Percentiles rank a stretch among this genome's conserved stretches.
Evolutionary conservation across 2,113 vertebrate species (phyloP).

Genomic region (Acrocephalus arundinaceus): DNA sequence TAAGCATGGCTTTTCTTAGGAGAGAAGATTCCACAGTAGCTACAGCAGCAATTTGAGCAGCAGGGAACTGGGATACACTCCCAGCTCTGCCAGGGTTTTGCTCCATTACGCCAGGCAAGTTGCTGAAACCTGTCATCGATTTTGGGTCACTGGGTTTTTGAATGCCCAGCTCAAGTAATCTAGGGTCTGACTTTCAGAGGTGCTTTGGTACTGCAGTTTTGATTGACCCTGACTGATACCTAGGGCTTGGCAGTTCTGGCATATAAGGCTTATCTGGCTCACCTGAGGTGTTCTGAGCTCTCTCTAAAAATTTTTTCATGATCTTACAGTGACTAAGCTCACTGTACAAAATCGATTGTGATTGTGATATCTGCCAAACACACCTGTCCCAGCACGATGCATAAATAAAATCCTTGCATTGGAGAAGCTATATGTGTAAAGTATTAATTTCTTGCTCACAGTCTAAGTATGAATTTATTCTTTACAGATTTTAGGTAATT

Average conservation of each 20-base stretch:
- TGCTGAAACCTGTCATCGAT: background rate
- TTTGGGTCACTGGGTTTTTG: conserved; percentile 10
- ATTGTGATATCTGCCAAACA: background rate
- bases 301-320: background rate
- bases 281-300: background rate
- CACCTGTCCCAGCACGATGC: background rate
- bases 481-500: background rate
- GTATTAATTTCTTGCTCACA: background rate
- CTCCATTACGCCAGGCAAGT: conserved; percentile 36
- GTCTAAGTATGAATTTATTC: background rate
- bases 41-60: background rate
- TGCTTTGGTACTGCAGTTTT: background rate
- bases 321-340: background rate
- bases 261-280: background rate
- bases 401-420: background rate
- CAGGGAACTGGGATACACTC: background rate
- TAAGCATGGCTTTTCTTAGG: background rate
- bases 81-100: background rate
- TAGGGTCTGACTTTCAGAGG: background rate
- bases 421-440: background rate
- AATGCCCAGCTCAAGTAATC: background rate
- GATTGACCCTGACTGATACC: background rate
- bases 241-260: background rate
- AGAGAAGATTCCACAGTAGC: background rate
- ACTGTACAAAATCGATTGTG: background rate